phyloP scores from a whole-genome alignment of 2,888 invertebrate species.

The Drosophila formosana region DNA sequence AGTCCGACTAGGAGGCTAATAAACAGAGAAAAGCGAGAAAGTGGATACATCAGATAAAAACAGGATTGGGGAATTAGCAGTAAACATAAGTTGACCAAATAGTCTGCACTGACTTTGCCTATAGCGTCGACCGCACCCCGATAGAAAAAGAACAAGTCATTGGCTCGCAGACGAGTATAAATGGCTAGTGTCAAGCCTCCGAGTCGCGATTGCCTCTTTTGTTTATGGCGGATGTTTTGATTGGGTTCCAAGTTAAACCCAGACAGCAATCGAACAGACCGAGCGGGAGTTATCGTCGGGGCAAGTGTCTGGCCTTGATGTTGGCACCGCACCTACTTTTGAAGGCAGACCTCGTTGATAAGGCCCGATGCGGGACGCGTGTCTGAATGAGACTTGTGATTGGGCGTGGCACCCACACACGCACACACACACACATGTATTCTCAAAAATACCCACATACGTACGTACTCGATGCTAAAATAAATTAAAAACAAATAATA shows the following conservation, averaged over 20 bases:
- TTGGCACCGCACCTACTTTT: conserved; percentile 42
- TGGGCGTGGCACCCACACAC: conserved; percentile 20
- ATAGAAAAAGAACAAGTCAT: conserved; percentile 41
- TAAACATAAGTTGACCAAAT: background rate
- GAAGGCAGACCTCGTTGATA: conserved; percentile 37
- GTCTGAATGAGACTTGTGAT: conserved; percentile 6
- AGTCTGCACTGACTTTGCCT: conserved; percentile 1
- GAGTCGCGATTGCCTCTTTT: conserved; percentile 37
- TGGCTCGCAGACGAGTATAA: conserved; percentile 32
- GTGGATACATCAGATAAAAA: background rate
- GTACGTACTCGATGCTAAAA: conserved; percentile 6
- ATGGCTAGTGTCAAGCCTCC: conserved; percentile 61
- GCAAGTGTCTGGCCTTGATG: conserved; percentile 46
- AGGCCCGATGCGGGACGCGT: conserved; percentile 24
- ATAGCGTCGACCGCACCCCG: conserved; percentile 8
- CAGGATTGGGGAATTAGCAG: background rate
- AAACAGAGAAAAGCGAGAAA: too few species aligned
- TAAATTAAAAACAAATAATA: background rate
- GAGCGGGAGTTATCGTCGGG: conserved; percentile 30
- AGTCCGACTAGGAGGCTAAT: background rate
- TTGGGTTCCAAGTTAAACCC: conserved; percentile 14
- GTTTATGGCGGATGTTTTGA: conserved; percentile 66
- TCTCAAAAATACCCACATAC: background rate
- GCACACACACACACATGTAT: conserved; percentile 5
- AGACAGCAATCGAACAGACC: conserved; percentile 7